A percentile compares a stretch with the other conserved stretches of the same genome.
Evolutionary conservation across 2,888 invertebrate species (phyloP).

Genomic region (Tipula helvola): DNA sequence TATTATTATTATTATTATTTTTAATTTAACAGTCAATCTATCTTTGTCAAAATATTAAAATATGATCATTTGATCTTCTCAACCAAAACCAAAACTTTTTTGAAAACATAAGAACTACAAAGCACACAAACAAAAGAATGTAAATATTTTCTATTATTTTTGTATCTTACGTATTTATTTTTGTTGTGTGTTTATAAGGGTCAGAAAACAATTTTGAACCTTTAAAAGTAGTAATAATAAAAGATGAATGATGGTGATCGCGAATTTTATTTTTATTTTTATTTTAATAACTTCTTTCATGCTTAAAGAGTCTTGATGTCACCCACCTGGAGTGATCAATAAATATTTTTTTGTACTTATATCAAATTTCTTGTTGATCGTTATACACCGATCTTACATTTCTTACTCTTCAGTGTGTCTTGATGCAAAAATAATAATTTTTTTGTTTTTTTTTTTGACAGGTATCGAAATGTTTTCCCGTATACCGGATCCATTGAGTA

Average conservation of each 20-base stretch:
- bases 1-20: neutral
- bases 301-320: neutral
- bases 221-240: neutral
- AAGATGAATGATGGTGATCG: slow-evolving; percentile 7
- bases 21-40: slow-evolving; percentile 4
- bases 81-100: neutral
- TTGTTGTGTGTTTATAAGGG: neutral
- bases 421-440: neutral
- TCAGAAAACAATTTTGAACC: neutral
- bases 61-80: slow-evolving; percentile 4
- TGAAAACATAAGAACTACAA: neutral
- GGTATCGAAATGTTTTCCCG: slow-evolving; percentile 7
- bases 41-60: slow-evolving; percentile 4
- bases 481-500: neutral
- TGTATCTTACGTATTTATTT: neutral
- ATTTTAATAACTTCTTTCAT: neutral
- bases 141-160: neutral
- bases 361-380: neutral
- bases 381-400: neutral
- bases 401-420: neutral
- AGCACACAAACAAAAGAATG: neutral
- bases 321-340: slow-evolving; percentile 4
- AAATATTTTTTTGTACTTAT: neutral
- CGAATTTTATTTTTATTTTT: neutral
- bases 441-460: neutral